Conservation (phyloP, 2,888 invertebrate species). For the Prionchulus punctatus region DNA sequence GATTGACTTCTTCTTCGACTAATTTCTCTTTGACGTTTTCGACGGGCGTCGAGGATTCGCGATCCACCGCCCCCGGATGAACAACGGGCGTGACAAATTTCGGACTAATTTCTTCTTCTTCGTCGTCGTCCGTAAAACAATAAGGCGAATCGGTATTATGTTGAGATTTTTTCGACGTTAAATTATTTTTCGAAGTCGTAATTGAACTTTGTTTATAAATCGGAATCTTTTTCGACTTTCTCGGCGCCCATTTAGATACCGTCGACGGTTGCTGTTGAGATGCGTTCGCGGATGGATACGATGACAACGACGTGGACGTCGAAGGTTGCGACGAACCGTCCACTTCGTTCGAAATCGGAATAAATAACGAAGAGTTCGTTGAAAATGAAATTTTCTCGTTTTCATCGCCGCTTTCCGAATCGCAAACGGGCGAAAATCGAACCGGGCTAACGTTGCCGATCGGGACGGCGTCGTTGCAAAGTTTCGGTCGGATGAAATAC, state of each 20-base stretch:
- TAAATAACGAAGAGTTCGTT: too few relatives aligned
- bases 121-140: not conserved
- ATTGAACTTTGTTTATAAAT: not conserved
- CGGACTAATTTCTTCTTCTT: not conserved
- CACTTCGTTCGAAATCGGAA: too few relatives aligned
- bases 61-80: not conserved
- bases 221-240: not conserved
- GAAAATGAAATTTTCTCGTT: too few relatives aligned
- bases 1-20: conserved; percentile 2
- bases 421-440: too few relatives aligned
- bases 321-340: not conserved
- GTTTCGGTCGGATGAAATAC: not conserved
- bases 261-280: too few relatives aligned
- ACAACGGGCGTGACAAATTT: not conserved
- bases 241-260: not conserved
- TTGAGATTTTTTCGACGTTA: too few relatives aligned
- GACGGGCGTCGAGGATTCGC: not conserved
- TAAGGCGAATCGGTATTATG: not conserved
- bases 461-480: not conserved
- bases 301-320: too few relatives aligned
- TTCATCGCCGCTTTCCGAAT: not conserved
- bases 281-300: too few relatives aligned
- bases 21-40: not conserved
- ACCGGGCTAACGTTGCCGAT: too few relatives aligned
- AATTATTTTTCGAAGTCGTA: too few relatives aligned